Conservation (phyloP, 2,797 vertebrate species). For the Coranthus polyacanthus region DNA sequence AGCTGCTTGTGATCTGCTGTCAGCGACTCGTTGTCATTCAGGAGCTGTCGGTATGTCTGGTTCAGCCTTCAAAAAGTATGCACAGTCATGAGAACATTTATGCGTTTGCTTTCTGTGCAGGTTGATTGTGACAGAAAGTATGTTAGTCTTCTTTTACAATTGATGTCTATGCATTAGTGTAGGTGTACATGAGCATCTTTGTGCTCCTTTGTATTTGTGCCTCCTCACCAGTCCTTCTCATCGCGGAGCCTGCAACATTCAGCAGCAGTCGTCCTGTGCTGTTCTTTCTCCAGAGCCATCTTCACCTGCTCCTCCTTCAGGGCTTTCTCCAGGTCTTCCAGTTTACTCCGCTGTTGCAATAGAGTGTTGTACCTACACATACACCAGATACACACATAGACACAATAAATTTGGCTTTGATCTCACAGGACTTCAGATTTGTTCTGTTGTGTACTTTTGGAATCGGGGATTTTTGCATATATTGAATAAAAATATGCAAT, state of each 20-base stretch:
- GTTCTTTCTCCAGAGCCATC: constrained; percentile 90
- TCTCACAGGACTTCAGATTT: not conserved
- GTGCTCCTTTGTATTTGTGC: not conserved
- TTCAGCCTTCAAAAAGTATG: constrained; percentile 83
- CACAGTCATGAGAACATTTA: not conserved
- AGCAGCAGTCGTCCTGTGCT: constrained; percentile 86
- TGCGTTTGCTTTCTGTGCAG: not conserved
- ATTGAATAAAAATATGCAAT: too few relatives aligned
- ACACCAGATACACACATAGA: not conserved
- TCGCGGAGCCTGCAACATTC: constrained; percentile 91
- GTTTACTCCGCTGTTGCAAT: constrained; percentile 89
- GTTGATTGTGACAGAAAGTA: not conserved
- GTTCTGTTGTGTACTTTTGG: not conserved
- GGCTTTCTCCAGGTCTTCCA: constrained; percentile 91
- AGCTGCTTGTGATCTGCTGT: constrained; percentile 91
- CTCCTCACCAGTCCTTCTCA: constrained; percentile 91
- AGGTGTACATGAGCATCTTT: not conserved
- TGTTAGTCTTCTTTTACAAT: not conserved
- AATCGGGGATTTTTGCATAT: too few relatives aligned
- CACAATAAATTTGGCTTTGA: not conserved
- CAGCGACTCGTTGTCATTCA: constrained; percentile 90
- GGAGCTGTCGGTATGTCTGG: constrained; percentile 89
- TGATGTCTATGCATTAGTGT: not conserved
- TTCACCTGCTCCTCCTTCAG: constrained; percentile 92
- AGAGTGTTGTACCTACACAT: constrained; percentile 89